phyloP scores from a whole-genome alignment of 2,888 invertebrate genomes.

The Ametastegia equiseti region DNA sequence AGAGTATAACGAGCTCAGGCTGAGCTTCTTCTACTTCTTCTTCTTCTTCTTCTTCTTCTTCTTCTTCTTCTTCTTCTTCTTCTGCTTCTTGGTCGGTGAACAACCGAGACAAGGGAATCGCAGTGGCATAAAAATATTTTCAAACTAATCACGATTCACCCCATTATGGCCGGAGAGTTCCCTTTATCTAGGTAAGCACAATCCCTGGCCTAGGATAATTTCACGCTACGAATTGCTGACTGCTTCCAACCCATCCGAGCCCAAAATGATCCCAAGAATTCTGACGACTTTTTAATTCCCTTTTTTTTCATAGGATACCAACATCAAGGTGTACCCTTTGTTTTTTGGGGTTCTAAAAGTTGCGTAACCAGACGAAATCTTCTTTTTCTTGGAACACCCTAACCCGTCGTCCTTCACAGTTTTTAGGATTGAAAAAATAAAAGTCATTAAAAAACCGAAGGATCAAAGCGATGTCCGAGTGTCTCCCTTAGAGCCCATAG shows the following conservation, averaged over 20 bases:
- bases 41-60: neutral
- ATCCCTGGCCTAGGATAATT: constrained; percentile 15
- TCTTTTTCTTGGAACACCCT: too few relatives aligned
- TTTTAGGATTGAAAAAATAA: neutral
- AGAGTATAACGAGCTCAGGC: constrained; percentile 34
- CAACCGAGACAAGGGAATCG: constrained; percentile 23
- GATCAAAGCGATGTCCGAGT: neutral
- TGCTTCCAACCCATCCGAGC: neutral
- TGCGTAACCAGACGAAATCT: neutral
- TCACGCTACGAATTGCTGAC: constrained; percentile 19
- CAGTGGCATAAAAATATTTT: neutral
- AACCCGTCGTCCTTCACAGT: neutral
- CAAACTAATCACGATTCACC: neutral
- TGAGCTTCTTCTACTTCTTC: too few relatives aligned
- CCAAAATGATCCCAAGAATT: neutral
- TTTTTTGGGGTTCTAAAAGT: neutral
- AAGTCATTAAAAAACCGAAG: neutral
- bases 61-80: neutral
- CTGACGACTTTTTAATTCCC: neutral
- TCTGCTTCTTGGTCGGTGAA: neutral
- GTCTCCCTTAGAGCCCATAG: constrained; percentile 35
- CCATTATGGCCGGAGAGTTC: neutral
- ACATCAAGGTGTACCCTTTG: neutral
- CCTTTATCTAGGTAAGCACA: neutral
- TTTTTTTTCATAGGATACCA: too few relatives aligned